These are phyloP conservation scores for Anastrepha obliqua DNA, from an alignment of 1,140 invertebrate species.

Conservation along the genomic window DNA sequence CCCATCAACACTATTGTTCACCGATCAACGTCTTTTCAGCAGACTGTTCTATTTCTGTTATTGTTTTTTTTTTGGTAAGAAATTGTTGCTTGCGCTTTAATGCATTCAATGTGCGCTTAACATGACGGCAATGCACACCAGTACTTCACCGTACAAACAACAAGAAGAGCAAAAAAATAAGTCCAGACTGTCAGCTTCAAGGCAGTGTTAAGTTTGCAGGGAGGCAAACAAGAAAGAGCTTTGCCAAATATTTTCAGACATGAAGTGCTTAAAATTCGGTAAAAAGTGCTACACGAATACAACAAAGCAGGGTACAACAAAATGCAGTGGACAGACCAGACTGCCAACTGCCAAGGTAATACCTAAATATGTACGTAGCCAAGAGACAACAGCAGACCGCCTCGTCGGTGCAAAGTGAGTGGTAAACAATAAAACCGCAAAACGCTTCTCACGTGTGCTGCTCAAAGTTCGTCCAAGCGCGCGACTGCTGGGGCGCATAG, in stretches of 20 bases:
- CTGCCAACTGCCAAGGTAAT: background rate
- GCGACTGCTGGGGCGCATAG: background rate
- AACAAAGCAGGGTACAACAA: background rate
- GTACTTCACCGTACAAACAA: conserved; percentile 3
- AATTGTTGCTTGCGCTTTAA: conserved; percentile 11
- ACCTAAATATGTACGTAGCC: background rate
- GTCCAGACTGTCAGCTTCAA: background rate
- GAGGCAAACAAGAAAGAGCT: background rate
- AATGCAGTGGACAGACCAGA: background rate
- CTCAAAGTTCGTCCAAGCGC: background rate
- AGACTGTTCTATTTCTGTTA: conserved; percentile 48
- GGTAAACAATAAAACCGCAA: conserved; percentile 38
- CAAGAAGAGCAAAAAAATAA: background rate
- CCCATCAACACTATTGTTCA: conserved; percentile 9
- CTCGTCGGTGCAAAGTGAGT: conserved; percentile 5
- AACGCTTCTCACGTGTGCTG: conserved; percentile 35
- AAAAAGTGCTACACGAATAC: background rate
- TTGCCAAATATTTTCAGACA: conserved; percentile 50
- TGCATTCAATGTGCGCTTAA: conserved; percentile 44
- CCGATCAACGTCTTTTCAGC: conserved; percentile 21
- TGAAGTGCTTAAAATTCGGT: conserved; percentile 44
- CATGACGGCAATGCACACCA: conserved; percentile 27
- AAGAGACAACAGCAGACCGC: background rate
- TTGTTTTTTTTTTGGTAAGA: conserved; percentile 9
- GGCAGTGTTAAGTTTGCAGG: background rate